A percentile compares a stretch with the other conserved stretches of the same genome.
Evolutionary conservation across 2,797 vertebrate genomes (phyloP).

Genomic region (Lindbergichthys nudifrons): DNA sequence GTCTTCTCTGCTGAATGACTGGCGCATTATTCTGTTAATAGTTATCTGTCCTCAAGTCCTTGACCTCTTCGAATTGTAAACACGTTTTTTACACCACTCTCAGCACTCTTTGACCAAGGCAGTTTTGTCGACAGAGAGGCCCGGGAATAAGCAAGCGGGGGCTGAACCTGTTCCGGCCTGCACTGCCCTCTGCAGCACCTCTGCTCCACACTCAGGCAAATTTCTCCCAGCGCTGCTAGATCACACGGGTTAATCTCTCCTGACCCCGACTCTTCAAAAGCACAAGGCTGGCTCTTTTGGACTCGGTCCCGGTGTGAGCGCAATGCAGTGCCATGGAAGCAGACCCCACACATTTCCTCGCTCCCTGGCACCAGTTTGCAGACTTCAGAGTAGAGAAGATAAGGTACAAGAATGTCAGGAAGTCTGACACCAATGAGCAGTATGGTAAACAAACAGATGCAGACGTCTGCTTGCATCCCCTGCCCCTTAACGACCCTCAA

Average conservation of each 20-base stretch:
- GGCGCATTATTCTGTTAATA: constrained; percentile 93
- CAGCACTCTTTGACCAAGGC: constrained; percentile 90
- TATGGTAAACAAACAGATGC: constrained; percentile 86
- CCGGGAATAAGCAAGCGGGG: constrained; percentile 93
- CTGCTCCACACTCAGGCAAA: constrained; percentile 90
- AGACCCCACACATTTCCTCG: constrained; percentile 68
- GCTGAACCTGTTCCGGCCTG: constrained; percentile 94
- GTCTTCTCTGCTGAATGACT: constrained; percentile 75
- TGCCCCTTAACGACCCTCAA: constrained; percentile 78
- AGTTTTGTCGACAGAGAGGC: constrained; percentile 94
- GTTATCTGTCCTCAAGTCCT: constrained; percentile 97
- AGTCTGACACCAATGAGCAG: constrained; percentile 81
- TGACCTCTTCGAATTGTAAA: constrained; percentile 95
- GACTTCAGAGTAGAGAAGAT: constrained; percentile 78
- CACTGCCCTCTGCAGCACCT: constrained; percentile 95
- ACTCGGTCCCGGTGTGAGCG: constrained; percentile 70
- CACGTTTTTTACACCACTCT: constrained; percentile 89
- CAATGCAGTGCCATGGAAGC: constrained; percentile 62
- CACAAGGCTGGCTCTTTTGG: constrained; percentile 81
- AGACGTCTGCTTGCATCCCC: constrained; percentile 81
- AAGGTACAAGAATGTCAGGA: constrained; percentile 87
- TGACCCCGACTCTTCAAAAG: constrained; percentile 83
- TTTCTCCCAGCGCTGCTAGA: constrained; percentile 83
- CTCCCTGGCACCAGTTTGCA: constrained; percentile 76
- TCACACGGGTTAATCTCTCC: constrained; percentile 83